phyloP scores from a whole-genome alignment of 2,113 vertebrate species.

The Urocynchramus pylzowi region DNA sequence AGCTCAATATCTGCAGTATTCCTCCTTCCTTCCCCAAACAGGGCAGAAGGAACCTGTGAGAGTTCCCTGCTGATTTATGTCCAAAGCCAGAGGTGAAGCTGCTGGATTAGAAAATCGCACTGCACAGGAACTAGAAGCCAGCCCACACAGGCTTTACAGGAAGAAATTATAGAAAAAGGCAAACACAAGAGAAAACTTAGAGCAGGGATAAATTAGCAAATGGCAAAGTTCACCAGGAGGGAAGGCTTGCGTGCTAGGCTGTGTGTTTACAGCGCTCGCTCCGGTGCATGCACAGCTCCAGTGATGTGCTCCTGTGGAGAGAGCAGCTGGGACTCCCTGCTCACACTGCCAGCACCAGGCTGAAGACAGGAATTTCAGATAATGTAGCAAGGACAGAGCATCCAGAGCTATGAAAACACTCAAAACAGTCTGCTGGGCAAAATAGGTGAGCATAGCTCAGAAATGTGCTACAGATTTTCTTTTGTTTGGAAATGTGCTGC shows the following conservation, averaged over 20 bases:
- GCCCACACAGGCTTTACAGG: conserved; percentile 11
- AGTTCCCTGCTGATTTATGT: not conserved
- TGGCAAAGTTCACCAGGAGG: not conserved
- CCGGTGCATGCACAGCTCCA: not conserved
- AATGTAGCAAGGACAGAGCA: not conserved
- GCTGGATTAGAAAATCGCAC: not conserved
- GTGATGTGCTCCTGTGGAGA: not conserved
- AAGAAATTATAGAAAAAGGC: not conserved
- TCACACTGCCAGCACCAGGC: not conserved
- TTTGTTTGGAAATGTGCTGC: too few species aligned
- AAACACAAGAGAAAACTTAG: not conserved
- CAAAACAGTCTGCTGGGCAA: not conserved
- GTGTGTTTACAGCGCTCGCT: not conserved
- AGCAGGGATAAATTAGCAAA: not conserved
- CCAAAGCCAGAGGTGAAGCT: conserved; percentile 4
- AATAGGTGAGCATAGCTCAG: not conserved
- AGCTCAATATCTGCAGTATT: not conserved
- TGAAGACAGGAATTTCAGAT: not conserved
- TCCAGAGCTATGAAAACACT: not conserved
- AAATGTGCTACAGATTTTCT: not conserved
- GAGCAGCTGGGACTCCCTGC: not conserved
- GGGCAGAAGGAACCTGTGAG: not conserved
- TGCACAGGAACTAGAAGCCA: not conserved
- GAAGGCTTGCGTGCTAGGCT: not conserved
- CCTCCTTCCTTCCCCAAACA: not conserved